A percentile compares a stretch with the other conserved stretches of the same genome.
Evolutionary conservation across 2,888 invertebrate species (phyloP).

Genomic region (Balanococcus diminutus): DNA sequence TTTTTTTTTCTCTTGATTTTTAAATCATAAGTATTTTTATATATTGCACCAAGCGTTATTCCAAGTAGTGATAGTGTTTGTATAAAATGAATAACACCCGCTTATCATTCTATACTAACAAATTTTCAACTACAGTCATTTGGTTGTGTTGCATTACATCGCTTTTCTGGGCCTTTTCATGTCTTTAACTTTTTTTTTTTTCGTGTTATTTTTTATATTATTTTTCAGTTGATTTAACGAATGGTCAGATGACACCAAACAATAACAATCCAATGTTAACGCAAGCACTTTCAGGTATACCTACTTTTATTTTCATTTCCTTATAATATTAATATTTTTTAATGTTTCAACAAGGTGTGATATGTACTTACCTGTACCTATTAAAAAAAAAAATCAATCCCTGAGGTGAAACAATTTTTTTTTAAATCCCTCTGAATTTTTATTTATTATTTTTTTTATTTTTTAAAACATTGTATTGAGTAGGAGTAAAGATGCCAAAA

Average conservation of each 20-base stretch:
- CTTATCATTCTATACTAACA: slow-evolving; percentile 57
- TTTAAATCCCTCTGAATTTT: too few species aligned
- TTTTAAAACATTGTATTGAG: too few species aligned
- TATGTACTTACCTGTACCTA: too few species aligned
- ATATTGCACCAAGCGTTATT: slow-evolving; percentile 46
- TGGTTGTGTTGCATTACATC: slow-evolving; percentile 42
- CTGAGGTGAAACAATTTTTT: too few species aligned
- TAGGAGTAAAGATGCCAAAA: too few species aligned
- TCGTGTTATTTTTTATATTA: slow-evolving; percentile 56
- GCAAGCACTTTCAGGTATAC: slow-evolving; percentile 90
- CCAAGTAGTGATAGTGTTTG: slow-evolving; percentile 49
- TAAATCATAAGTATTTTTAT: slow-evolving; percentile 26
- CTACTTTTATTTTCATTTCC: not conserved
- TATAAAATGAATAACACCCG: slow-evolving; percentile 47
- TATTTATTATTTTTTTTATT: too few species aligned
- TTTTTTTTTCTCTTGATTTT: slow-evolving; percentile 17
- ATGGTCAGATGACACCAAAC: slow-evolving; percentile 94
- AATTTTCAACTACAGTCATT: slow-evolving; percentile 55
- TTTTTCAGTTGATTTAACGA: slow-evolving; percentile 90
- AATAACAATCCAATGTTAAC: slow-evolving; percentile 94
- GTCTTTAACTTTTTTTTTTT: slow-evolving; percentile 47
- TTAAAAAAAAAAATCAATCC: too few species aligned
- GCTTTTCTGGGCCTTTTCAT: slow-evolving; percentile 48
- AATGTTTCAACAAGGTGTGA: not conserved
- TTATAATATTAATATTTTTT: not conserved